Evolutionary conservation across 2,113 vertebrate species (phyloP), one percentile per base, ranked within the genome.

Genomic region (Ginglymostoma cirratum): DNA sequence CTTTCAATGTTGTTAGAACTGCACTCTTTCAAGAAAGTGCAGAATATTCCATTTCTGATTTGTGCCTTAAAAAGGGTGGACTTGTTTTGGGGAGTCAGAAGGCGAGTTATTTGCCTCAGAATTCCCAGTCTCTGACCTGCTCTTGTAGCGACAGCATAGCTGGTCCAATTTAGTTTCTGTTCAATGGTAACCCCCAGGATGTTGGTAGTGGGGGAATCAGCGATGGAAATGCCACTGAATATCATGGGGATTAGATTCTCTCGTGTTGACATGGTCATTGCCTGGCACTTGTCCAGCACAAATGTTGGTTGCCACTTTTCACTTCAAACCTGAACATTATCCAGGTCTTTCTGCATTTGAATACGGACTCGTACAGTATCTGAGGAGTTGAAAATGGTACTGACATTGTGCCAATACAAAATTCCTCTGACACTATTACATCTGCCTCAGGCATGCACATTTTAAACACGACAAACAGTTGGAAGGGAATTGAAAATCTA

Each of bases 381-480:
- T 34, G 72, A 76, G 72, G 72, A 76, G 30, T 76, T 76, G 72
- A 27, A 12, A 76, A 76, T 76, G 72, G 72, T 76, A 34, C 30
- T 27, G 24, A 76, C 10, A 76, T 34, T 76, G 30, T 7, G 12
- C 67, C 55, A 72, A 72, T 30, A 21, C 52, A 52, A 72, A 92
- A 72, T 72, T 70, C 94, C 69, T 67, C 69, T 34, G 94, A 34
- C 27, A 23, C 67, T 70, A 72, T 95, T 72, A 70, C 42, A 3
- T 95, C 69, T 95, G 69, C 67, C 45, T 95, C 27, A 48, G 27
- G 69, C 67, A 76, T 42, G 67, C 67, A 95, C 94, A 95, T 72
- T 95, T 72, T 72, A 72, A 95, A 70, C 69, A 94, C 14, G 42
- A 45, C 69, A 72, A 95, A 95, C 94, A 72, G 67, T 95, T 95